phyloP scores from a whole-genome alignment of 2,888 invertebrate species.

The Pycnomerus fuliginosus region DNA sequence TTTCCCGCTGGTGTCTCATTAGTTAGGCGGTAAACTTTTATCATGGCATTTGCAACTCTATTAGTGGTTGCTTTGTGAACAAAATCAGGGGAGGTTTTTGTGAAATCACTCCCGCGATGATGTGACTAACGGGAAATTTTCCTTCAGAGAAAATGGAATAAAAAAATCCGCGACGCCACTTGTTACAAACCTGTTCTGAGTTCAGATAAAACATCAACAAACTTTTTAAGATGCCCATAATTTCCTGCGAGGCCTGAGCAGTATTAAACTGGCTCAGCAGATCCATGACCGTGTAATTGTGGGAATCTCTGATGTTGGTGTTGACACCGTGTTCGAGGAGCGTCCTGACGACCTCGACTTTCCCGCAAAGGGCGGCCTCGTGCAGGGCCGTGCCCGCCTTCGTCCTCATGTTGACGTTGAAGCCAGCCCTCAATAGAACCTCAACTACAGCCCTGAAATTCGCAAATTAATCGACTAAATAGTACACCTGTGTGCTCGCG shows the following conservation, averaged over 20 bases:
- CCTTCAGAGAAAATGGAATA: too few relatives aligned
- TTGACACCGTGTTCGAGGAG: slow-evolving; percentile 82
- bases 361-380: slow-evolving; percentile 90
- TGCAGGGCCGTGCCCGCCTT: slow-evolving; percentile 88
- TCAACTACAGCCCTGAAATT: slow-evolving; percentile 73
- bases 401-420: slow-evolving; percentile 84
- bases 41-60: too few relatives aligned
- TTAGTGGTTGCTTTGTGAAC: too few relatives aligned
- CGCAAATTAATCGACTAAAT: slow-evolving; percentile 13
- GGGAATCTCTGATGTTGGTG: slow-evolving; percentile 73
- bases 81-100: too few relatives aligned
- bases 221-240: slow-evolving; percentile 83
- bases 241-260: slow-evolving; percentile 84
- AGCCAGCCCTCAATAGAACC: slow-evolving; percentile 78
- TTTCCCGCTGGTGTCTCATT: too few relatives aligned
- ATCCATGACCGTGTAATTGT: slow-evolving; percentile 83
- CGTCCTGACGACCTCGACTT: slow-evolving; percentile 81
- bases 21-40: too few relatives aligned
- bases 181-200: too few relatives aligned
- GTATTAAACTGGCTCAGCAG: slow-evolving; percentile 79
- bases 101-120: too few relatives aligned
- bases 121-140: too few relatives aligned
- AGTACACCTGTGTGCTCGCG: slow-evolving; percentile 20
- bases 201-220: too few relatives aligned
- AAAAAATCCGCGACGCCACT: too few relatives aligned